Base-by-base conservation (phyloP, 2,888 invertebrate genomes). In the Eucera pruinosa region DNA sequence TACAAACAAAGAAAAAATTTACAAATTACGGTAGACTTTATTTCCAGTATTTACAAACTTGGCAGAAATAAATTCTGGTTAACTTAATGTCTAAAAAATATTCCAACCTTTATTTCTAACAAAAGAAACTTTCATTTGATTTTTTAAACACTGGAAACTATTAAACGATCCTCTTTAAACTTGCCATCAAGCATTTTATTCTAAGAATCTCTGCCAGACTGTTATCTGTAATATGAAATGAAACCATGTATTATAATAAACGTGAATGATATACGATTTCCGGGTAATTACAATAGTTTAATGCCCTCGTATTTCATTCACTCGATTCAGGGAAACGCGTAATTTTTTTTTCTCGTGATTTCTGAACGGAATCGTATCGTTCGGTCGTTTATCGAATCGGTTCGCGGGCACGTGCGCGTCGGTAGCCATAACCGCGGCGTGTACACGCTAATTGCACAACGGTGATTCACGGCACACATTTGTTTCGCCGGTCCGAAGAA, bases 381-480 rank as follows among this genome's bases (percentile, higher is more conserved):
- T 71, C 55, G 18, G 52, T 30, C 27, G 50, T 66, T 69, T 43
- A 52, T 65, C 60, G 64, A 30, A 48, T 57, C n/a, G 13, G 45
- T 52, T 45, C 30, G 25, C 18, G 50, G 30, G 69, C 50, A 55
- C 30, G 25, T 15, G 65, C 48, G 65, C 39, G 23, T 69, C 9
- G 55, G 23, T 39, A 30, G 43, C 69, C 20, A 30, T 71, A 54
- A 66, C 54, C 58, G 55, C 62, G 20, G 43, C 61, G 23, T 13
- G 66, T 68, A 52, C 50, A 66, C 75, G 72, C 70, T 83, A 76
- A 83, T 83, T 73, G 69, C 76, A 58, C 81, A 58, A 78, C 70
- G 81, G 57, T 78, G 78, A 83, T 82, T 83, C 81, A 78, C 66
- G 64, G 72, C 72, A 45, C 69, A 52, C 65, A 64, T 79, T 69